Evolutionary conservation across 2,797 vertebrate species (phyloP).

Genomic region (Dermochelys coriacea): DNA sequence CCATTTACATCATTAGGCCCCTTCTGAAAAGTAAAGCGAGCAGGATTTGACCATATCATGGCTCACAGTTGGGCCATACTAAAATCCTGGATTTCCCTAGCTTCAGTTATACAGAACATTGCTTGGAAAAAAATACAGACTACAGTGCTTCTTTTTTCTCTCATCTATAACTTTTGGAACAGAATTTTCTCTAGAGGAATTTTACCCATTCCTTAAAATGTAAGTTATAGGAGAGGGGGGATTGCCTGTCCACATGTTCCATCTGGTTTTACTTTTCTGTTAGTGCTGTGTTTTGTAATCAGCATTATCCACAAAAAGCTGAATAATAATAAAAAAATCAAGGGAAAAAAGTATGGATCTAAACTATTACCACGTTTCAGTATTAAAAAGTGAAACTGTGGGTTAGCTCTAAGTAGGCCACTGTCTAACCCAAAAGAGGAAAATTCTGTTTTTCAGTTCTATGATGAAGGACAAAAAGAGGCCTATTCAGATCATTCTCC

Average conservation of each 20-base stretch:
- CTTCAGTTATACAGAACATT: neutral
- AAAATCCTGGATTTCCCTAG: neutral
- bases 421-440: conserved; percentile 8
- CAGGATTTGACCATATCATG: conserved; percentile 44
- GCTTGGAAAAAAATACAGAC: neutral
- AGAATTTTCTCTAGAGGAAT: neutral
- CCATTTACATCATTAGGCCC: conserved; percentile 42
- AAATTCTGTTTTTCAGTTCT: neutral
- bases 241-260: neutral
- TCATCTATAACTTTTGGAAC: neutral
- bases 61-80: neutral
- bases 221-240: neutral
- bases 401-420: neutral
- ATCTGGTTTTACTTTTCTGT: neutral
- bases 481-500: neutral
- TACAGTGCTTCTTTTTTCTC: neutral
- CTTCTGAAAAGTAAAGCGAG: conserved; percentile 25
- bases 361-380: neutral
- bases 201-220: neutral
- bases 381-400: neutral
- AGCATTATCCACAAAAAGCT: neutral
- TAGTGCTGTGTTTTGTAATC: neutral
- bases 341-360: neutral
- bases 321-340: neutral
- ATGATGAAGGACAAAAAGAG: neutral